phyloP scores from a whole-genome alignment of 2,797 vertebrate species.

The Cephalopachus bancanus region DNA sequence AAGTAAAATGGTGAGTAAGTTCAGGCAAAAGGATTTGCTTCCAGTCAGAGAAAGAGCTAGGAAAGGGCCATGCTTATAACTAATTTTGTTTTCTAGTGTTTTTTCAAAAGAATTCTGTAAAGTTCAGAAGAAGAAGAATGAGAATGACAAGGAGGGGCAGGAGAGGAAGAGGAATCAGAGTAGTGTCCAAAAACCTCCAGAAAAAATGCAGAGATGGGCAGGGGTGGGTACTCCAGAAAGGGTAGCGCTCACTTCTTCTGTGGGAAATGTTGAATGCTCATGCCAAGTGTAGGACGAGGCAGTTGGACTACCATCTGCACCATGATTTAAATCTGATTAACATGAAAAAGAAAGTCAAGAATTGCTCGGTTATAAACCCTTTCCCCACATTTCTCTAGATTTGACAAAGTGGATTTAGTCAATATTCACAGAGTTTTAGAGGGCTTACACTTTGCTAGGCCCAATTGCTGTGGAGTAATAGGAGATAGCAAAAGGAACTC shows the following conservation, averaged over 20 bases:
- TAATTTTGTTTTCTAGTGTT: neutral
- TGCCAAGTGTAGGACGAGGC: neutral
- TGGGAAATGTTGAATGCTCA: neutral
- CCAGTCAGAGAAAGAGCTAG: neutral
- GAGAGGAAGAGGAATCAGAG: neutral
- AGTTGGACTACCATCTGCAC: no score
- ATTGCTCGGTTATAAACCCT: neutral
- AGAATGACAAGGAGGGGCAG: neutral
- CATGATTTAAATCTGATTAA: neutral
- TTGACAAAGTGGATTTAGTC: neutral
- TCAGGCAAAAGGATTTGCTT: neutral
- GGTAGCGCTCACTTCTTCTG: neutral
- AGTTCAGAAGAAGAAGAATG: neutral
- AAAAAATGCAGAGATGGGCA: neutral
- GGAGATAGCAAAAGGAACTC: neutral
- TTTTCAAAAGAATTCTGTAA: neutral
- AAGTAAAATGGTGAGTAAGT: neutral
- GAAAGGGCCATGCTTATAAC: neutral
- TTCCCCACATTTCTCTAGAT: neutral
- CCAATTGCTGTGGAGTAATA: neutral
- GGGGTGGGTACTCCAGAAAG: neutral
- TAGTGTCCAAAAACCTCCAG: neutral
- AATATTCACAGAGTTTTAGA: neutral
- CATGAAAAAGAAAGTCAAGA: neutral
- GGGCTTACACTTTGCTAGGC: neutral